phyloP scores from a whole-genome alignment of 2,113 vertebrate genomes.

The Vulpes vulpes region DNA sequence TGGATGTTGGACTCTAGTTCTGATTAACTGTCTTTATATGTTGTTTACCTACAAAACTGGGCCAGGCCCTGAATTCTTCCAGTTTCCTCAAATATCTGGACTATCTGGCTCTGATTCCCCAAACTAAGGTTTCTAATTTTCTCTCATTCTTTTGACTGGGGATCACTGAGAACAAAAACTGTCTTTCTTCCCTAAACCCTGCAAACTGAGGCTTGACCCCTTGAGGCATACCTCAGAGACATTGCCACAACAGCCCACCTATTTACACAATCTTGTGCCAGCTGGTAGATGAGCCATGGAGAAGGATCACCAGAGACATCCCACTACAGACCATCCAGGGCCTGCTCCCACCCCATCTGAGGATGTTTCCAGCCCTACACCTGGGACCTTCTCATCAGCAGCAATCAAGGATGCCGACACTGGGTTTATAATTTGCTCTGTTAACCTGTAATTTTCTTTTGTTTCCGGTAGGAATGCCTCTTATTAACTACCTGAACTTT shows the following conservation, averaged over 20 bases:
- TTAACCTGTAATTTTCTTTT: background rate
- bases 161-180: background rate
- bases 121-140: background rate
- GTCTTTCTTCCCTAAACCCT: background rate
- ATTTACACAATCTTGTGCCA: background rate
- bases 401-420: too few species aligned
- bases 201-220: background rate
- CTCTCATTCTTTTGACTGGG: background rate
- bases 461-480: background rate
- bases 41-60: background rate
- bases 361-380: background rate
- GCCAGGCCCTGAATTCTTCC: background rate
- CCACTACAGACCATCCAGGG: background rate
- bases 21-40: background rate
- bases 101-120: background rate
- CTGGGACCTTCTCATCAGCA: background rate
- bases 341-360: background rate
- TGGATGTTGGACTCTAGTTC: background rate
- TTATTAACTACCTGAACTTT: background rate
- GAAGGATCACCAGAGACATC: background rate
- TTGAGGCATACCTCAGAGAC: background rate
- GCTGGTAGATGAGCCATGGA: background rate
- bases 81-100: background rate
- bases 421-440: background rate
- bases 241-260: fast-evolving